phyloP scores from a whole-genome alignment of 2,113 vertebrate species.

The Callaeas wilsoni region DNA sequence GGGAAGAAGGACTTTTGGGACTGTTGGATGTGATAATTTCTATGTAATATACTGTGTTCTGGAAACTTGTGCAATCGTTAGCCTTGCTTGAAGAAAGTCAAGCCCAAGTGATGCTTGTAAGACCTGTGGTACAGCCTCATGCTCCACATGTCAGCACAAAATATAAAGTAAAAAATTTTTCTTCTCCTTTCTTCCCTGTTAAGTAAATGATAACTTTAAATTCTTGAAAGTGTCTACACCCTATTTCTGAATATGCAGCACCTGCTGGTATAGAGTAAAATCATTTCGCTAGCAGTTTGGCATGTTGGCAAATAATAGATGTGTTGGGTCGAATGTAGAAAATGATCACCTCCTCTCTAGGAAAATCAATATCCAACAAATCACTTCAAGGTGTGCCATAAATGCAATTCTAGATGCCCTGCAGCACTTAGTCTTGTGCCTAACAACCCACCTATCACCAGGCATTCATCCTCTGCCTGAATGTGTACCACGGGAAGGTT shows the following conservation, averaged over 20 bases:
- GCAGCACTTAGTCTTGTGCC: not conserved
- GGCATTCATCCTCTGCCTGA: conserved; percentile 4
- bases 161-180: not conserved
- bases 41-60: not conserved
- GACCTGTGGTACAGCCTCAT: not conserved
- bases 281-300: not conserved
- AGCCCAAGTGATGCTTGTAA: not conserved
- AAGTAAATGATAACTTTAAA: not conserved
- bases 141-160: not conserved
- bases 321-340: not conserved
- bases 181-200: not conserved
- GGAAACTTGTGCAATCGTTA: not conserved
- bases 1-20: not conserved
- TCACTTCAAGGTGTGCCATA: not conserved
- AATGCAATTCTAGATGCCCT: not conserved
- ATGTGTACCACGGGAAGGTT: not conserved
- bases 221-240: not conserved
- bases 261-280: not conserved
- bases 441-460: not conserved
- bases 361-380: conserved; percentile 29
- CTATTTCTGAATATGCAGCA: not conserved
- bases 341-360: not conserved
- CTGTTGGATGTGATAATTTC: not conserved
- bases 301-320: not conserved
- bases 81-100: not conserved